These are phyloP conservation scores for Drosophila murphyi DNA, from an alignment of 1,140 invertebrate species.

Conservation along the genomic window DNA sequence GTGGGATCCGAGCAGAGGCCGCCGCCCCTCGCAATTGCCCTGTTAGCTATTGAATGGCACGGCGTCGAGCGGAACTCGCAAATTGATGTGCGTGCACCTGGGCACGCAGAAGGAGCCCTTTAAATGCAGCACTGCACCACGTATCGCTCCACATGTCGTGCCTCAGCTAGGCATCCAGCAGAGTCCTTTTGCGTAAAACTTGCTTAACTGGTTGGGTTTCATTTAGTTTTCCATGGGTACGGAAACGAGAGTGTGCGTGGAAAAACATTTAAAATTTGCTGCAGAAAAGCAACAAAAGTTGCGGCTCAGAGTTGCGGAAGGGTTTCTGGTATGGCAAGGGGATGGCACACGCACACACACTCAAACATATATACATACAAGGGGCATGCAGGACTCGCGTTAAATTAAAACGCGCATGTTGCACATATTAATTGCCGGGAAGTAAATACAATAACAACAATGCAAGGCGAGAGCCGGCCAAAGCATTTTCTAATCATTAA, in stretches of 20 bases:
- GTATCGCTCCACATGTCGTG: constrained; percentile 35
- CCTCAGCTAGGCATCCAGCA: background rate
- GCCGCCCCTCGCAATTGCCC: background rate
- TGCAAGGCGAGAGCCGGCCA: constrained; percentile 21
- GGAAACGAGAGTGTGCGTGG: constrained; percentile 18
- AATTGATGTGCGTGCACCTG: constrained; percentile 12
- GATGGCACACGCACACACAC: background rate
- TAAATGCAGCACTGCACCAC: background rate
- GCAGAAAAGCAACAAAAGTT: constrained; percentile 75
- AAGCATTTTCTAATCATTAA: constrained; percentile 84
- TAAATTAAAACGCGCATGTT: constrained; percentile 81
- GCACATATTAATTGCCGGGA: constrained; percentile 80
- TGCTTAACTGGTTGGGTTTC: constrained; percentile 68
- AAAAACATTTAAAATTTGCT: constrained; percentile 76
- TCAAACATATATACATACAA: constrained; percentile 1
- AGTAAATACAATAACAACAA: constrained; percentile 68
- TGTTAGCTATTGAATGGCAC: constrained; percentile 21
- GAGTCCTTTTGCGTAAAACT: constrained; percentile 40
- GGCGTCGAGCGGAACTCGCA: background rate
- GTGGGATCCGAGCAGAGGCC: too few relatives aligned
- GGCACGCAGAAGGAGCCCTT: constrained; percentile 10
- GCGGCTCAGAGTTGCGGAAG: constrained; percentile 31
- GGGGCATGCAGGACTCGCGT: constrained; percentile 46
- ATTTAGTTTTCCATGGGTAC: constrained; percentile 54
- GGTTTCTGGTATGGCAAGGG: constrained; percentile 7